Percentiles rank a stretch among this genome's conserved stretches.
Evolutionary conservation across 37 sponge, comb jelly and placozoan species (phyloP).

Genomic region (Amphimedon queenslandica): DNA sequence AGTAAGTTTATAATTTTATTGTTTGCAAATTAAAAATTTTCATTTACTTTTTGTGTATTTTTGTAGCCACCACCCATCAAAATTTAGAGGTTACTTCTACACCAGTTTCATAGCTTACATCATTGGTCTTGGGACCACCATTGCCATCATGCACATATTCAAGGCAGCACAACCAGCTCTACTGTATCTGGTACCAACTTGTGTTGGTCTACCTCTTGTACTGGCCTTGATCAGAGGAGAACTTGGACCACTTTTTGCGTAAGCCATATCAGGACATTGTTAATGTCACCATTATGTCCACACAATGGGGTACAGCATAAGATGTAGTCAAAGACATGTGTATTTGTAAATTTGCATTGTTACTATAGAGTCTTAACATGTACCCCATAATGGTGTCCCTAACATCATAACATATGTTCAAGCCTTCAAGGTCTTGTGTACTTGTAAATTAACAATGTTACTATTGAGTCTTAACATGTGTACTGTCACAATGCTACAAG

Average conservation of each 20-base stretch:
- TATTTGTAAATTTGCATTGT: too few relatives aligned
- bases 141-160: constrained; percentile 82
- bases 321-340: too few relatives aligned
- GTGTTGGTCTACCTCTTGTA: constrained; percentile 84
- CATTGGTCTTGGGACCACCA: constrained; percentile 81
- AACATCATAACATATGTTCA: too few relatives aligned
- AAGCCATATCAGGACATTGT: constrained; percentile 47
- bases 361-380: too few relatives aligned
- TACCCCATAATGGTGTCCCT: too few relatives aligned
- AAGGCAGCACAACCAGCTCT: constrained; percentile 97
- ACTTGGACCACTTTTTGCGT: constrained; percentile 61
- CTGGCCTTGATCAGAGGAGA: constrained; percentile 81
- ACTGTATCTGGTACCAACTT: constrained; percentile 95
- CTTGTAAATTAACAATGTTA: too few relatives aligned
- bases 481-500: too few relatives aligned
- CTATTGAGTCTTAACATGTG: too few relatives aligned
- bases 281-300: too few relatives aligned
- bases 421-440: too few relatives aligned
- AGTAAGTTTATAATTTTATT: constrained; percentile 29
- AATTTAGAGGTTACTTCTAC: constrained; percentile 77
- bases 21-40: background rate
- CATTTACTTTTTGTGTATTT: constrained; percentile 34
- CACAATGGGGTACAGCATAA: too few relatives aligned
- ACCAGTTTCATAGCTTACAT: constrained; percentile 86
- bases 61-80: constrained; percentile 26